Base-by-base conservation (phyloP, 64 coral and sea anemone genomes). In the Montipora capricornis region DNA sequence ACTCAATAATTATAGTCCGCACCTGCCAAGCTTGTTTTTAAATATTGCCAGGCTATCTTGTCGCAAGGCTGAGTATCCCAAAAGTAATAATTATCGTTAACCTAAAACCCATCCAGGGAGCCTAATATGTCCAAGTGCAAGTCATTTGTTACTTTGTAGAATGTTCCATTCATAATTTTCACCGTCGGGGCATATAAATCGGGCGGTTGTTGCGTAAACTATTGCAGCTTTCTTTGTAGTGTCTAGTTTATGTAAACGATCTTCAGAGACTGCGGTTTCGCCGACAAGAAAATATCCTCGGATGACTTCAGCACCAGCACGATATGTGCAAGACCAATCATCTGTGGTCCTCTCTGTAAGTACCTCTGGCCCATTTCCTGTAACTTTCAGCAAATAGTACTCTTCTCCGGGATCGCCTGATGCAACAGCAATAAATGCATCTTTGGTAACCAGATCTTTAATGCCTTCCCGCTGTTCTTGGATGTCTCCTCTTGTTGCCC, bases 391-490 rank as follows among this genome's bases (percentile, higher is more conserved):
- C 4, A 88, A 14, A 47, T 93, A 93, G 4, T 94, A 89, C 13
- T 94, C 79, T 53, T 85, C 71, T 16, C 79, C 80, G 0, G 58
- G 44, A 79, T 95, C 87, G 52, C 29, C 87, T 53, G 93, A 82
- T 8, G 93, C 73, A 19, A 95, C 84, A 1, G 87, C 89, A 4
- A 90, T 20, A 1, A 68, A 20, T 15, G 13, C 20, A 62, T 90
- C 47, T 22, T 29, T 26, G 17, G 4, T 17, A 3, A 80, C 59
- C 46, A 80, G 49, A 45, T 79, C 75, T 24, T 60, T 55, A 5
- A 80, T 3, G 4, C 15, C 26, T n/a, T n/a, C n/a, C n/a, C n/a
- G n/a, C n/a, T 76, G n/a, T 0, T 90, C 76, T 5, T 11, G 20
- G 0, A 51, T 16, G 19, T 5, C 53, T 64, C 19, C 26, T 17